phyloP scores from a whole-genome alignment of 2,113 vertebrate genomes.

The Thunnus maccoyii region DNA sequence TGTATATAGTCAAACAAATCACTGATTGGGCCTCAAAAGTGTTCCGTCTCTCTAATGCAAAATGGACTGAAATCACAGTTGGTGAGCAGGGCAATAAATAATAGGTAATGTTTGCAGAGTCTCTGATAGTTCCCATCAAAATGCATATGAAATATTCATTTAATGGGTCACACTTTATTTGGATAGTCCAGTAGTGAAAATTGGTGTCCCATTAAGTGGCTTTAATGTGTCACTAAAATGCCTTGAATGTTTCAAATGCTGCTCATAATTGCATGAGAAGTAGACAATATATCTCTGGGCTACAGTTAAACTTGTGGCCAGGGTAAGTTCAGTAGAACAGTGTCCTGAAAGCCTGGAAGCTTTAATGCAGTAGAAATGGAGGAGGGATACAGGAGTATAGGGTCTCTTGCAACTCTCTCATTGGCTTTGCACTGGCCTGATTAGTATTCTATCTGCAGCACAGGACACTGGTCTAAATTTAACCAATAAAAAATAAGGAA shows the following conservation, averaged over 20 bases:
- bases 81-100: slow-evolving; percentile 60
- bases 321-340: slow-evolving; percentile 46
- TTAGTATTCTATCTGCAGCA: slow-evolving; percentile 84
- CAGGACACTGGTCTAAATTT: slow-evolving; percentile 83
- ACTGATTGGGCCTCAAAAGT: slow-evolving; percentile 55
- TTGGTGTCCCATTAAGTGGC: slow-evolving; percentile 54
- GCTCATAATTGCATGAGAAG: slow-evolving; percentile 59
- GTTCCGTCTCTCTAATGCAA: slow-evolving; percentile 54
- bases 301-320: slow-evolving; percentile 58
- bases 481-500: slow-evolving; percentile 80
- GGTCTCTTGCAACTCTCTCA: slow-evolving; percentile 64
- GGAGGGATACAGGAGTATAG: slow-evolving; percentile 50
- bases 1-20: slow-evolving; percentile 62
- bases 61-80: slow-evolving; percentile 54
- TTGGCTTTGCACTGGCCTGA: slow-evolving; percentile 76
- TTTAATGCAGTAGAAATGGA: slow-evolving; percentile 65
- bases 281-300: slow-evolving; percentile 54
- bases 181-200: slow-evolving; percentile 65
- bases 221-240: slow-evolving; percentile 67
- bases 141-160: slow-evolving; percentile 75
- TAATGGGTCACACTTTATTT: slow-evolving; percentile 70
- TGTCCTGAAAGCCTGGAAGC: slow-evolving; percentile 59
- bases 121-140: slow-evolving; percentile 64
- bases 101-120: slow-evolving; percentile 62
- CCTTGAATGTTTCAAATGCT: slow-evolving; percentile 62